These are phyloP conservation scores for Austrofundulus limnaeus DNA, from an alignment of 2,113 vertebrate species.

Conservation along the genomic window DNA sequence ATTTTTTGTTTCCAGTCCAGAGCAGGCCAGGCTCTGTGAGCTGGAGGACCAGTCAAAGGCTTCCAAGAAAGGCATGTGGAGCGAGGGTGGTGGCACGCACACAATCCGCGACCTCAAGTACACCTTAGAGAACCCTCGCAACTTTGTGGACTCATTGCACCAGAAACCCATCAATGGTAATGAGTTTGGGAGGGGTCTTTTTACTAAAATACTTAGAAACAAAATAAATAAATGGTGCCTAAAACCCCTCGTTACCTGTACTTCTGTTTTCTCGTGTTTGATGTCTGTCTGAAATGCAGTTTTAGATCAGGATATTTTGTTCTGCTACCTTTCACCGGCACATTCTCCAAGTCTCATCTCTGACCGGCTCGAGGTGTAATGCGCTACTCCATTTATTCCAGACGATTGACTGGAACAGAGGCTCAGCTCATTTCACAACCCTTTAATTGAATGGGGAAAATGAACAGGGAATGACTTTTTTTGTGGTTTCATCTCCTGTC, in stretches of 20 bases:
- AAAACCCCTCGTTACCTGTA: slow-evolving; percentile 12
- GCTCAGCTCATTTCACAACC: slow-evolving; percentile 63
- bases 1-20: slow-evolving; percentile 79
- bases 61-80: slow-evolving; percentile 91
- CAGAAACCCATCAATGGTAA: slow-evolving; percentile 97
- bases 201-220: not conserved
- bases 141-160: slow-evolving; percentile 95
- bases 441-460: slow-evolving; percentile 59
- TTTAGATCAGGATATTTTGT: slow-evolving; percentile 1
- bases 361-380: slow-evolving; percentile 36
- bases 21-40: slow-evolving; percentile 91
- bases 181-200: not conserved
- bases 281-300: slow-evolving; percentile 1
- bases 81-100: slow-evolving; percentile 86
- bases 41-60: slow-evolving; percentile 91
- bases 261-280: slow-evolving; percentile 9
- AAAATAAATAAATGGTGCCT: not conserved
- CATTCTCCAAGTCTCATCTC: slow-evolving; percentile 43
- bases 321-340: slow-evolving; percentile 24
- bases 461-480: slow-evolving; percentile 29
- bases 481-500: slow-evolving; percentile 34
- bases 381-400: slow-evolving; percentile 53
- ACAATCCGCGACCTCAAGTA: slow-evolving; percentile 94
- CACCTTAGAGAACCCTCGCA: slow-evolving; percentile 91
- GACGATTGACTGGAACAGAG: slow-evolving; percentile 30